Evolutionary conservation across 1,140 invertebrate species (phyloP), one percentile per base, ranked within the genome.

Genomic region (Tribolium castaneum): DNA sequence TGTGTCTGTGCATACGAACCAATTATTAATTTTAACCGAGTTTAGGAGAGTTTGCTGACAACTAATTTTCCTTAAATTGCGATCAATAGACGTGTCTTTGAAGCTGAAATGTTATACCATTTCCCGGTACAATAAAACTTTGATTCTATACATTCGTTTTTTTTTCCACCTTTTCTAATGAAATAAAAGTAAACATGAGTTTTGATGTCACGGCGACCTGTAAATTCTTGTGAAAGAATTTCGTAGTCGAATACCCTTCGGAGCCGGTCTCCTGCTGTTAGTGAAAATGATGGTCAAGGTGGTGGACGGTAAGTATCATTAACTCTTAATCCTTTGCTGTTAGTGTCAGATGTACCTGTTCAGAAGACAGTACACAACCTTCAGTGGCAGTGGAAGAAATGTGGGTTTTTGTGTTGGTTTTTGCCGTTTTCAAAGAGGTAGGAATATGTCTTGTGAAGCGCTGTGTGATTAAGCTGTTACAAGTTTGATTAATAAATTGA

Each of bases 1-100:
- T 93, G 92, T 81, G 90, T 90, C 45, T 93, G 92, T 52, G 77
- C 84, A n/a, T 86, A 85, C 66, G 84, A 81, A 45, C 66, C 9
- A 45, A 45, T 45, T 45, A 45, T 45, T 45, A 45, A 45, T 45
- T 45, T 45, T 45, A 45, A 45, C 39, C 39, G 39, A 45, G 7
- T 45, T 45, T 45, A 30, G 25, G 25, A 3, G 25, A 30, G 25
- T 30, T 30, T 30, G 25, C 25, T 6, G 25, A 30, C 25, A 30
- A 30, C 25, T 30, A 30, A 30, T 30, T 30, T 30, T 30, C 25
- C 6, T 30, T 5, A 30, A 30, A 30, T 30, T 30, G 3, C 25
- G 25, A 30, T 6, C 25, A 30, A 6, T 30, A 30, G 0, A 30
- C 3, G 5, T 30, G 3, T 30, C 3, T 30, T 30, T 30, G 6